Evolutionary conservation across 2,113 vertebrate genomes (phyloP).

Genomic region (Xyrauchen texanus): DNA sequence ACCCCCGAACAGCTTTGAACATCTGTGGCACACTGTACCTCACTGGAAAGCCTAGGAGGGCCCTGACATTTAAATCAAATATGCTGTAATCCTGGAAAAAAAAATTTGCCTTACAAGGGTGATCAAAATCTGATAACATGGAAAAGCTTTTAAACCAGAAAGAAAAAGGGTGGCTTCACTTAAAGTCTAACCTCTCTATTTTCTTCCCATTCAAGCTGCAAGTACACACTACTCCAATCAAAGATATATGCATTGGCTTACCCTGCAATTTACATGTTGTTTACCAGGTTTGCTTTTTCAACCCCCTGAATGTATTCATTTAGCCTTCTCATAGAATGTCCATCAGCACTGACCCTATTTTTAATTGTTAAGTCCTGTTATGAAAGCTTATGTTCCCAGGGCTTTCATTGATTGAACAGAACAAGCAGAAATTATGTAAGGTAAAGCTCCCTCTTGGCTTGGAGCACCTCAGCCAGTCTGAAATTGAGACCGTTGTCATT

Average conservation of each 20-base stretch:
- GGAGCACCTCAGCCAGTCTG: conserved; percentile 54
- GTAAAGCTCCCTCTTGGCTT: conserved; percentile 58
- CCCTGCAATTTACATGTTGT: conserved; percentile 63
- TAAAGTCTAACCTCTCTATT: conserved; percentile 62
- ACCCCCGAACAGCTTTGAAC: conserved; percentile 62
- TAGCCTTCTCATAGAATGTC: background rate
- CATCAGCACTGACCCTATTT: conserved; percentile 52
- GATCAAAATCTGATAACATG: conserved; percentile 71
- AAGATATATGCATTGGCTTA: conserved; percentile 59
- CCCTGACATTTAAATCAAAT: conserved; percentile 77
- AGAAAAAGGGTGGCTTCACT: conserved; percentile 59
- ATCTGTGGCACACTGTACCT: conserved; percentile 60
- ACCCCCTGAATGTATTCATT: conserved; percentile 3
- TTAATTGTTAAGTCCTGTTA: conserved; percentile 60
- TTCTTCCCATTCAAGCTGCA: conserved; percentile 41
- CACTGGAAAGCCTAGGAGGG: conserved; percentile 55
- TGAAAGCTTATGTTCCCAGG: conserved; percentile 45
- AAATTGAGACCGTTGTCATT: conserved; percentile 65
- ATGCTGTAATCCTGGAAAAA: conserved; percentile 69
- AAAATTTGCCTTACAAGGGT: conserved; percentile 48
- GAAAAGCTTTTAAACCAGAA: conserved; percentile 68
- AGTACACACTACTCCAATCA: conserved; percentile 50
- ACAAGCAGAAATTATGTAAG: conserved; percentile 66
- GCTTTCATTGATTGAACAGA: conserved; percentile 53
- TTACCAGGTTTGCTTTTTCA: conserved; percentile 42